A percentile compares a stretch with the other conserved stretches of the same genome.
Evolutionary conservation across 2,113 vertebrate genomes (phyloP).

Genomic region (Apaloderma vittatum): DNA sequence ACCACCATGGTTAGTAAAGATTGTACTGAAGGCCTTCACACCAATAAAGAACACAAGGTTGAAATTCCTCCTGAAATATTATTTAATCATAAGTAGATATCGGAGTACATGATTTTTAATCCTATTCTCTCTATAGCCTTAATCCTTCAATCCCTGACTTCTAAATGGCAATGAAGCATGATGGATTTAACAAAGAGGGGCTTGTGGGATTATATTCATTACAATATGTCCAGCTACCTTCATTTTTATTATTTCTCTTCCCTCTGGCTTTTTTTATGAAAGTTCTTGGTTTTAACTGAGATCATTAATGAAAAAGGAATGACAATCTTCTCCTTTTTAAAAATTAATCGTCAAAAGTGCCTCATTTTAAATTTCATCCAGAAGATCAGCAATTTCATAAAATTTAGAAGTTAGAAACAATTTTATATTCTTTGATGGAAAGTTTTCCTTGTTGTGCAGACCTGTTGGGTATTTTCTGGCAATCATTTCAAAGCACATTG

Average conservation of each 20-base stretch:
- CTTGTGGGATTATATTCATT: background rate
- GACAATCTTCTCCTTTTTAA: background rate
- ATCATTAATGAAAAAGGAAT: conserved; percentile 28
- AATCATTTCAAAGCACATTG: background rate
- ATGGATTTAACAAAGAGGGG: background rate
- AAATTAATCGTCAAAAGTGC: background rate
- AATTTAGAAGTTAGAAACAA: conserved; percentile 3
- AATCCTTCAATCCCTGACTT: conserved; percentile 18
- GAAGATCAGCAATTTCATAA: background rate
- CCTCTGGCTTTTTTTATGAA: conserved; percentile 10
- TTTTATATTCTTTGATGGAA: background rate
- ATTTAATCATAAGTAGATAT: conserved; percentile 36
- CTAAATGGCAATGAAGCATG: background rate
- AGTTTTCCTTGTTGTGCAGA: background rate
- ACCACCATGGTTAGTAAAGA: background rate
- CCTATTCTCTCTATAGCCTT: background rate
- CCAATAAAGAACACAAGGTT: background rate
- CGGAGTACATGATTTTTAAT: background rate
- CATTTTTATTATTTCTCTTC: conserved; percentile 1
- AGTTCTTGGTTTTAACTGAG: background rate
- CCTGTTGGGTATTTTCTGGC: background rate
- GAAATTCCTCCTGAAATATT: conserved; percentile 23
- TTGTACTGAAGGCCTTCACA: background rate
- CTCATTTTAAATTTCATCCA: conserved; percentile 18
- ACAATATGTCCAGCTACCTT: background rate